Evolutionary conservation across 2,797 vertebrate species (phyloP), one percentile per base, ranked within the genome.

Genomic region (Phoeniculus purpureus): DNA sequence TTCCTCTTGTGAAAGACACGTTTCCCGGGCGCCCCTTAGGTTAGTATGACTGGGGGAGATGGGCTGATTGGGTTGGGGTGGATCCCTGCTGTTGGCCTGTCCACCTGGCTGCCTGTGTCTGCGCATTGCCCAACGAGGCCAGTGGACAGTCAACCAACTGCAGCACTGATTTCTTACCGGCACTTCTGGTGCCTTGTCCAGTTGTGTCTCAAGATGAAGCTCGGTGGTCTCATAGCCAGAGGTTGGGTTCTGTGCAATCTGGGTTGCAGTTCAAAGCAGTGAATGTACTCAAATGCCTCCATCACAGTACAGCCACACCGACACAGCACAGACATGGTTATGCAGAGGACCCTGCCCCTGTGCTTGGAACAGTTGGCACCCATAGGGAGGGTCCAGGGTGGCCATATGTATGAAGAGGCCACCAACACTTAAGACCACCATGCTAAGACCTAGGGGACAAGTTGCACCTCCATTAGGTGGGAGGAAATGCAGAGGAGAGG

Each of bases 251-350:
- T 72, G 47, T 3, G 6, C 1, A 2, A 12, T 3, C 15, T 27
- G 20, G 7, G 16, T 74, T 62, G 78, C 51, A 6, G 16, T 45
- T 59, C 55, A 58, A 56, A 56, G 50, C 29, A 47, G 61, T 25
- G 47, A 54, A n/a, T 34, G 21, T 2, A 32, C 54, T 27, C 17
- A 7, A 2, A 47, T 52, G 47, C 61, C 10, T 47, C 27, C 64
- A 31, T 59, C 1, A 1, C 1, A 1, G 52, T 70, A n/a, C 50
- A 73, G 6, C 48, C 20, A 0, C 31, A 25, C 47, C 12, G 56
- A 50, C 4, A 3, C n/a, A n/a, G 59, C 21, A 3, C 29, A 31
- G 21, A 12, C 0, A 3, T 21, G 61, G 20, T 47, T 62, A 27
- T 3, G 2, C 32, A 51, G 71, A 66, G 43, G n/a, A 61, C 23